Percentiles rank a stretch among this genome's conserved stretches.
These are phyloP conservation scores for Phoenicopterus ruber DNA, from an alignment of 2,113 vertebrate species.

Conservation along the genomic window DNA sequence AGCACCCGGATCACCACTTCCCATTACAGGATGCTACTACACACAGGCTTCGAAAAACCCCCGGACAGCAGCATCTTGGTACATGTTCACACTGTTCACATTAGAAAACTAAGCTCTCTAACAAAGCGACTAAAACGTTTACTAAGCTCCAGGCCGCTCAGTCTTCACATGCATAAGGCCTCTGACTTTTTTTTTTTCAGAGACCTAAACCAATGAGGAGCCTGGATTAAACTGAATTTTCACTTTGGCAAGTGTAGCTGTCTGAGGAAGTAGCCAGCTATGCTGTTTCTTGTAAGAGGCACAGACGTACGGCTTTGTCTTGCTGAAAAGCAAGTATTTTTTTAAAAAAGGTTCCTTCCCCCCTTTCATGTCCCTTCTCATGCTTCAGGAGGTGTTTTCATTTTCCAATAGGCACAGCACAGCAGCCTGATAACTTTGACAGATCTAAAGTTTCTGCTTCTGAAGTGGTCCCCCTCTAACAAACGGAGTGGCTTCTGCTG, in stretches of 20 bases:
- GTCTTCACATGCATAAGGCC: neutral
- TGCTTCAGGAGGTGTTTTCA: neutral
- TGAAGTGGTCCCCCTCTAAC: neutral
- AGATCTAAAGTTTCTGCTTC: neutral
- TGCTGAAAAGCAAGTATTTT: neutral
- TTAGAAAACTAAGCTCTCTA: neutral
- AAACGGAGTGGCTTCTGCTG: neutral
- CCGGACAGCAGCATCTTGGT: accelerated
- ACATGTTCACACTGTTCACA: accelerated
- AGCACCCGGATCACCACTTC: neutral
- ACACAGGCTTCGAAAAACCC: accelerated
- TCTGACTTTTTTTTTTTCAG: neutral
- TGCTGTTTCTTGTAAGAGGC: neutral
- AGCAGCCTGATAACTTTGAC: neutral
- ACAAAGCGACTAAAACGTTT: neutral
- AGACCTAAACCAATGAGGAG: neutral
- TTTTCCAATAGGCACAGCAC: neutral
- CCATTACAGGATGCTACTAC: neutral
- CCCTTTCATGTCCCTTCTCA: neutral
- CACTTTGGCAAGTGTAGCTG: neutral
- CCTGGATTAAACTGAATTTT: neutral
- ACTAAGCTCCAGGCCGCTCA: neutral
- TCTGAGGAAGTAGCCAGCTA: neutral
- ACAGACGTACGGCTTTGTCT: accelerated
- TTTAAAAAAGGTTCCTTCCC: neutral